Evolutionary conservation across 2,113 vertebrate genomes (phyloP).

Genomic region (Ailurus styani): DNA sequence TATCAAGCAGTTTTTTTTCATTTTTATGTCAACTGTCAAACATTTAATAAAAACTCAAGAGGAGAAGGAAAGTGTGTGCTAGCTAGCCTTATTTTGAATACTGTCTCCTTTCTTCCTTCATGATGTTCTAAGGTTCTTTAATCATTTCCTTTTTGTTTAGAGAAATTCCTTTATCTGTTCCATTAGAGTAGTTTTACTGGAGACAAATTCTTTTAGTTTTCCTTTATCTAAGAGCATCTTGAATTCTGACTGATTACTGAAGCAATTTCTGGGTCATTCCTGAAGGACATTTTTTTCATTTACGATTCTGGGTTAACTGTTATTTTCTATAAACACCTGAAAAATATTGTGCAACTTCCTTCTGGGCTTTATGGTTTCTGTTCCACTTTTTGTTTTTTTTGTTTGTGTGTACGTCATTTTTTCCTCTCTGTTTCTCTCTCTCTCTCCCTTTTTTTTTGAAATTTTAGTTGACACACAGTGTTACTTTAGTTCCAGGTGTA

Average conservation of each 20-base stretch:
- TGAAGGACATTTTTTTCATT: neutral
- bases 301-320: neutral
- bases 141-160: conserved; percentile 9
- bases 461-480: neutral
- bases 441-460: neutral
- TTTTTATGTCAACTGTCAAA: neutral
- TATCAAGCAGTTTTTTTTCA: neutral
- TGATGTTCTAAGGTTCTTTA: neutral
- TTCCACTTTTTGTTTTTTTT: neutral
- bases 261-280: neutral
- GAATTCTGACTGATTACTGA: neutral
- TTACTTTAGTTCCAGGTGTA: neutral
- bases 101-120: neutral
- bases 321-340: neutral
- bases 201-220: neutral
- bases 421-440: neutral
- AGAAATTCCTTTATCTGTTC: neutral
- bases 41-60: neutral
- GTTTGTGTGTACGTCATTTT: neutral
- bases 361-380: neutral
- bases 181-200: neutral
- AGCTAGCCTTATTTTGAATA: neutral
- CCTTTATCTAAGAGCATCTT: neutral
- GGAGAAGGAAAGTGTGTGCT: neutral
- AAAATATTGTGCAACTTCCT: neutral